Evolutionary conservation across 2,888 invertebrate species (phyloP), one percentile per base, ranked within the genome.

Genomic region (Campoplex capitator): DNA sequence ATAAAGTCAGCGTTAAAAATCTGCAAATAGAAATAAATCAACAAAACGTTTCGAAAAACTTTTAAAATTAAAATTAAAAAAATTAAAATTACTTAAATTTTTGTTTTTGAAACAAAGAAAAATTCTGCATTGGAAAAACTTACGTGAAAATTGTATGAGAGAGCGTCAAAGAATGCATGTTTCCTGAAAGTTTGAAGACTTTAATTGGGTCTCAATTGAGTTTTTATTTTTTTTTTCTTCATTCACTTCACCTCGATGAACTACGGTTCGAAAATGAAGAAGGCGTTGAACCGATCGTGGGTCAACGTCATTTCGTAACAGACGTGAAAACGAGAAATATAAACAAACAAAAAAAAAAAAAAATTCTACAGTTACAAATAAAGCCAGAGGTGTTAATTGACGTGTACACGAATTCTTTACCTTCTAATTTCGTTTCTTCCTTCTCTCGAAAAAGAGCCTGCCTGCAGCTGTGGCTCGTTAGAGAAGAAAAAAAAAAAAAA

Each of bases 361-460:
- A 23, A 23, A 23, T 48, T 28, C 11, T 84, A 88, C 89, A 88
- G 90, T 89, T 88, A 89, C 70, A 51, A 83, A 79, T 48, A 51
- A 83, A 76, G 68, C 54, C 54, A 58, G 42, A 9, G 56, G 84
- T 81, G 92, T 90, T 91, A 91, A 91, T 77, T 89, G 88, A 35
- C 54, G 86, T 87, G 89, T 84, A 91, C 88, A 91, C 91, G 84
- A 83, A 87, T 88, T 82, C 78, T 88, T 87, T 85, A 81, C 87
- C 76, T 85, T 85, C 85, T 87, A 76, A 88, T 85, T 79, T 56
- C n/a, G 71, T 67, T 9, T 23, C 58, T 42, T 42, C 58, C n/a
- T 45, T n/a, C 32, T 54, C 35, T 56, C 38, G 35, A 32, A 32
- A 62, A 62, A 62, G 62, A 62, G 35, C 6, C 74, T 38, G 35